phyloP scores from a whole-genome alignment of 2,797 vertebrate species.

The Epinephelus malabaricus region DNA sequence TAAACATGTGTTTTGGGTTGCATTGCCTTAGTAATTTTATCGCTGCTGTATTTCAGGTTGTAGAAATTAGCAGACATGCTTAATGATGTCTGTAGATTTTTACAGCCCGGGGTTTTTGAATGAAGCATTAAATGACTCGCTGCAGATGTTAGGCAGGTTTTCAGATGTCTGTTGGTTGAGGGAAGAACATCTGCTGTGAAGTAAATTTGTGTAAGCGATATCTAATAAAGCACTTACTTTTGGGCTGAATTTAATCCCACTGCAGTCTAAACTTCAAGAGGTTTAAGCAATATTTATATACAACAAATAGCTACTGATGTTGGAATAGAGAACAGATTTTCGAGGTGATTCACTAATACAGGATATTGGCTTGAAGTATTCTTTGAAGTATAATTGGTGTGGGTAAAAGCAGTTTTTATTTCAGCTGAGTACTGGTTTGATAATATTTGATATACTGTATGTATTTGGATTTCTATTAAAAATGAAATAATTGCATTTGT shows the following conservation, averaged over 20 bases:
- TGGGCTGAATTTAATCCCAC: conserved; percentile 1
- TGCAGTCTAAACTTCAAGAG: background rate
- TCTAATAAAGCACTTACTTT: conserved; percentile 23
- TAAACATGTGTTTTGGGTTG: conserved; percentile 73
- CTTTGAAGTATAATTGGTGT: background rate
- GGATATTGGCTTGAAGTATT: background rate
- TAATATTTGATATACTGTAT: background rate
- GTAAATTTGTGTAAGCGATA: conserved; percentile 28
- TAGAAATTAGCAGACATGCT: conserved; percentile 76
- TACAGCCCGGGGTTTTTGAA: conserved; percentile 59
- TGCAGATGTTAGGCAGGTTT: conserved; percentile 57
- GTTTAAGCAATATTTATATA: background rate
- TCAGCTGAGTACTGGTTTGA: background rate
- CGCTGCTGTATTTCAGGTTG: conserved; percentile 66
- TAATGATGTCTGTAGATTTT: conserved; percentile 74
- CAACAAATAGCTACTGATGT: conserved; percentile 10
- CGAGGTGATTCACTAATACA: background rate
- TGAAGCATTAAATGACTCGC: conserved; percentile 61
- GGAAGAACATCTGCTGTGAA: conserved; percentile 53
- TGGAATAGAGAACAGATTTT: background rate
- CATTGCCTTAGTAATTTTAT: conserved; percentile 70
- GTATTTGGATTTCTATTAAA: background rate
- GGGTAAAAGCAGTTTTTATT: background rate
- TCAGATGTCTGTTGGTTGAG: conserved; percentile 35
- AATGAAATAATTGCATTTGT: background rate